Base-by-base conservation (phyloP, 2,113 vertebrate species). In the Theristicus caerulescens region DNA sequence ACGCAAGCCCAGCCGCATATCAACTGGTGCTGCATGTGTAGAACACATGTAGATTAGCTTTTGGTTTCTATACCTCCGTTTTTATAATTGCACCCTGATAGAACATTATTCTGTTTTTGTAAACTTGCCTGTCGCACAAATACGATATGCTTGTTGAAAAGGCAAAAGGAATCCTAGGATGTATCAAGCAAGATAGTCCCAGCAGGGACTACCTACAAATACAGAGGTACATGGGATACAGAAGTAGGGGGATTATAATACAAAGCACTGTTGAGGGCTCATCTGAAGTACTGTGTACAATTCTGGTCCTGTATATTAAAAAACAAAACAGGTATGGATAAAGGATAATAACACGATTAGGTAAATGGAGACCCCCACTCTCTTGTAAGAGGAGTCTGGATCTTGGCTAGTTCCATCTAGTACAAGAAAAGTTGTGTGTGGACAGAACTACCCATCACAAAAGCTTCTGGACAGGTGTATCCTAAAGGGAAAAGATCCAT, bases 101-200 rank as follows among this genome's bases (percentile, higher is more conserved):
- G 64, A 36, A 42, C 27, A 29, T 59, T 66, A 9, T 26, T 59
- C 31, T 42, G 15, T 4, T 86, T 73, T 84, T 47, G 27, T 47
- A n/a, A 70, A 29, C 25, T n/a, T 44, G 7, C 16, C 29, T 52
- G 34, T 44, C 1, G 1, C 32, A 47, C 10, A 54, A 16, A 42
- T 22, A 44, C 0, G 2, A 38, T 5, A 16, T 1, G 9, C 13
- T 31, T 44, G 18, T 34, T 4, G 2, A 72, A 77, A 85, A 62
- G 27, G 31, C 49, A 73, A 49, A 52, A 73, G 34, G 36, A 89
- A 62, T 59, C 5, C 27, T 31, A 58, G 38, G 10, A 51, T n/a
- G 9, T 47, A 16, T 31, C 32, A 67, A 52, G 32, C 34, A 64
- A 57, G 12, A 47, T 0, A 11, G 7, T 70, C 69, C 57, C 44